Conservation (phyloP, 2,113 vertebrate genomes). For the Xiphorhynchus elegans region DNA sequence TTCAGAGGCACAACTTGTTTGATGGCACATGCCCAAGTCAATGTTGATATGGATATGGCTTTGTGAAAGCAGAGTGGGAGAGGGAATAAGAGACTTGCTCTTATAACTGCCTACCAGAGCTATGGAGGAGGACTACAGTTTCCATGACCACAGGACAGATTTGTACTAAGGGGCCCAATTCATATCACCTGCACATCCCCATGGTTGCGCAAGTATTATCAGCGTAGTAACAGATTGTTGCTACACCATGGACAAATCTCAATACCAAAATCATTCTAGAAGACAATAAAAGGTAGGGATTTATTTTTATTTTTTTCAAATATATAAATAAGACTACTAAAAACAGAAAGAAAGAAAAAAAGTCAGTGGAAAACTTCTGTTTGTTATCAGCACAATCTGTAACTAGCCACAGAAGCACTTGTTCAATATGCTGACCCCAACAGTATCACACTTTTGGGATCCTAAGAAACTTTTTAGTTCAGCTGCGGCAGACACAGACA, state of each 20-base stretch:
- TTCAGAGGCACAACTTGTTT: slow-evolving; percentile 35
- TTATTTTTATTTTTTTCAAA: not conserved
- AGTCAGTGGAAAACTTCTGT: not conserved
- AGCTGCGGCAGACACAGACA: not conserved
- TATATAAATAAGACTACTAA: not conserved
- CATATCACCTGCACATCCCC: not conserved
- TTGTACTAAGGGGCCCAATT: not conserved
- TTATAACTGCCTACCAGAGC: slow-evolving; percentile 42
- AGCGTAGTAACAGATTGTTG: not conserved
- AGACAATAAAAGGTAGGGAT: not conserved
- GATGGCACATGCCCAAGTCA: slow-evolving; percentile 10
- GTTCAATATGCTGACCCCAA: not conserved
- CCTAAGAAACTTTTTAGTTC: not conserved
- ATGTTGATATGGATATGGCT: not conserved
- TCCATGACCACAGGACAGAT: not conserved
- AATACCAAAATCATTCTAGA: not conserved
- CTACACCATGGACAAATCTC: not conserved
- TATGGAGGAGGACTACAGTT: not conserved
- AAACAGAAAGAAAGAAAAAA: not conserved
- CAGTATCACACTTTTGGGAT: not conserved
- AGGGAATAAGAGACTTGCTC: slow-evolving; percentile 18
- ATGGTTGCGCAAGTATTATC: not conserved
- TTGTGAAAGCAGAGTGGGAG: slow-evolving; percentile 14
- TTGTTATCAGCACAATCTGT: not conserved
- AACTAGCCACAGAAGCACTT: not conserved